Evolutionary conservation across 1,140 invertebrate species (phyloP).

Genomic region (Polypedilum pembai): DNA sequence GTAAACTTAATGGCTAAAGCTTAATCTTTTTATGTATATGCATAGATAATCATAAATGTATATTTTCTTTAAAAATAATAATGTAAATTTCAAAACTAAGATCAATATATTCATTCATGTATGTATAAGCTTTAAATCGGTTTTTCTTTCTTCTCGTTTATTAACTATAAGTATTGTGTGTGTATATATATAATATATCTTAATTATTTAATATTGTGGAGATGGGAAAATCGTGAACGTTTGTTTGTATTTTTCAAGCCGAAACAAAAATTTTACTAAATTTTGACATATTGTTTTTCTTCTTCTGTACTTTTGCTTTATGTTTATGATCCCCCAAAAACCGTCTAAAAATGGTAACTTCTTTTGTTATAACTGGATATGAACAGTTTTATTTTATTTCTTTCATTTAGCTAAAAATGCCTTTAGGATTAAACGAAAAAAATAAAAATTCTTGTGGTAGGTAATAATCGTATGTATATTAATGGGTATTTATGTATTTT

Average conservation of each 20-base stretch:
- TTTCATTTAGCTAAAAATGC: background rate
- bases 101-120: background rate
- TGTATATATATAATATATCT: background rate
- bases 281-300: background rate
- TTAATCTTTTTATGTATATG: background rate
- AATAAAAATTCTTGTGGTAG: background rate
- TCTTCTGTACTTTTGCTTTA: background rate
- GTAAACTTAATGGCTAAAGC: background rate
- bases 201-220: background rate
- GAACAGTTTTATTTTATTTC: background rate
- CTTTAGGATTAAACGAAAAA: background rate
- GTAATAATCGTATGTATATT: background rate
- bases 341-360: conserved; percentile 17
- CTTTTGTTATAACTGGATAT: background rate
- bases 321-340: conserved; percentile 6
- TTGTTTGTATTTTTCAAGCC: background rate
- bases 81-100: conserved; percentile 11
- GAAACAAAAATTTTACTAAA: conserved; percentile 22
- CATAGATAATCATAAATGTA: conserved; percentile 7
- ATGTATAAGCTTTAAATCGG: conserved; percentile 5
- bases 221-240: background rate
- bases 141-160: background rate
- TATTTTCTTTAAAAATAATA: background rate
- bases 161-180: conserved; percentile 2
- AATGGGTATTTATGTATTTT: background rate